These are phyloP conservation scores for Corythaixoides concolor DNA, from an alignment of 2,113 vertebrate species.

Conservation along the genomic window DNA sequence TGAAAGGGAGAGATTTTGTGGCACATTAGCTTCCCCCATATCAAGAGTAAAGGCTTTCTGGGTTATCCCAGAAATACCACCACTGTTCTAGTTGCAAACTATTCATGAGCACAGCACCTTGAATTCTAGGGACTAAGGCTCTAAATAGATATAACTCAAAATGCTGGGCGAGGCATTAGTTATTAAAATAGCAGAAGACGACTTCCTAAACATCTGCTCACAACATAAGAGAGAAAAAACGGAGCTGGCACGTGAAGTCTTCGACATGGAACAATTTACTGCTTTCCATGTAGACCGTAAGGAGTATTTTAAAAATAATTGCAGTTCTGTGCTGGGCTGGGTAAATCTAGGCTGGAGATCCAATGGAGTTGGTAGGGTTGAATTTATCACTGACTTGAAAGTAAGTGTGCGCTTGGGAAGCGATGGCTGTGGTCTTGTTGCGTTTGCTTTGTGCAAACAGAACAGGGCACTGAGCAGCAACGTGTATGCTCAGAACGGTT, in stretches of 20 bases:
- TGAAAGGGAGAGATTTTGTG: neutral
- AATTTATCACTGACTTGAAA: neutral
- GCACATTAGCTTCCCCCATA: neutral
- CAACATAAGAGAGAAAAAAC: neutral
- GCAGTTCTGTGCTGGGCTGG: neutral
- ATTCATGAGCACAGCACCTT: neutral
- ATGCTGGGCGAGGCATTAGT: neutral
- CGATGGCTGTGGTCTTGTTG: neutral
- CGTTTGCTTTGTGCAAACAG: neutral
- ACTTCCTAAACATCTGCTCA: neutral
- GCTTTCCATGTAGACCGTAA: neutral
- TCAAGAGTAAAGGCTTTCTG: neutral
- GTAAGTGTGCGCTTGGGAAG: neutral
- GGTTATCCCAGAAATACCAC: neutral
- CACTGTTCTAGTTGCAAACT: neutral
- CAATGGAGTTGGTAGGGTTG: neutral
- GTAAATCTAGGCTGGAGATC: neutral
- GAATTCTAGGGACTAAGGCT: neutral
- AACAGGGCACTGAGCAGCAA: neutral
- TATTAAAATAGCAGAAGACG: neutral
- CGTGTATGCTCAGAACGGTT: fast-evolving
- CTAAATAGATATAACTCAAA: neutral
- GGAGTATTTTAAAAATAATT: neutral
- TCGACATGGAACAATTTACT: neutral
- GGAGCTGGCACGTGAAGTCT: neutral